Percentiles rank a stretch among this genome's conserved stretches.
Evolutionary conservation across 2,113 vertebrate genomes (phyloP).

Genomic region (Megaceryle torquata): DNA sequence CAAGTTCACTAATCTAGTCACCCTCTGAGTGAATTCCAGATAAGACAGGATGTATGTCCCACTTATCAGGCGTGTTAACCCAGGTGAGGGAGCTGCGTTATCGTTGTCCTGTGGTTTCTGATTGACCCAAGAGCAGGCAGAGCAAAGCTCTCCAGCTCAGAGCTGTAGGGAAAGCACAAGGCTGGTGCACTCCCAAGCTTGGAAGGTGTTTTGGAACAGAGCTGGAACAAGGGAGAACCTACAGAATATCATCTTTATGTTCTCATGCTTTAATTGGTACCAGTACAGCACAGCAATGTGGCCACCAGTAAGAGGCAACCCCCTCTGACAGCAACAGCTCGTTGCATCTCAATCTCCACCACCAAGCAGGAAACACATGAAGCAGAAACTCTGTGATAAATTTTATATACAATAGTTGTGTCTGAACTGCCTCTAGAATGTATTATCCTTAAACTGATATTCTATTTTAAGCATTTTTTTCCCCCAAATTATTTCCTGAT

Average conservation of each 20-base stretch:
- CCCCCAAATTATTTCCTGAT: neutral
- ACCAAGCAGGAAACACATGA: neutral
- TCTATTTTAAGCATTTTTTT: neutral
- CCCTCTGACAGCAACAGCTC: rapidly evolving
- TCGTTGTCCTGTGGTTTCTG: neutral
- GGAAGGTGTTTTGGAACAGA: neutral
- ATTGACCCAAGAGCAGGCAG: neutral
- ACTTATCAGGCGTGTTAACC: neutral
- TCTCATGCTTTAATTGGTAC: neutral
- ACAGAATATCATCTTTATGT: neutral
- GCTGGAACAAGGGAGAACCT: neutral
- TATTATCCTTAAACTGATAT: neutral
- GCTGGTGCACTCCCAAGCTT: neutral
- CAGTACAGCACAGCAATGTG: neutral
- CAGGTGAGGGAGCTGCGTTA: neutral
- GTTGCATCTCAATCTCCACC: neutral
- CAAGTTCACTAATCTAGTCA: neutral
- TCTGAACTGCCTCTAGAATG: neutral
- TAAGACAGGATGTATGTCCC: neutral
- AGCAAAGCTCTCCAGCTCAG: neutral
- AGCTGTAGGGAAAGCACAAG: neutral
- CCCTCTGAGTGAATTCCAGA: neutral
- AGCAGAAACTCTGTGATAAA: neutral
- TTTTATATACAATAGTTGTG: neutral
- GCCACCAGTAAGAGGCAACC: neutral